Conservation (phyloP, 30 jellyfish, hydroid and myxozoan species). For the Aurelia aurita complex sp. Pacific region DNA sequence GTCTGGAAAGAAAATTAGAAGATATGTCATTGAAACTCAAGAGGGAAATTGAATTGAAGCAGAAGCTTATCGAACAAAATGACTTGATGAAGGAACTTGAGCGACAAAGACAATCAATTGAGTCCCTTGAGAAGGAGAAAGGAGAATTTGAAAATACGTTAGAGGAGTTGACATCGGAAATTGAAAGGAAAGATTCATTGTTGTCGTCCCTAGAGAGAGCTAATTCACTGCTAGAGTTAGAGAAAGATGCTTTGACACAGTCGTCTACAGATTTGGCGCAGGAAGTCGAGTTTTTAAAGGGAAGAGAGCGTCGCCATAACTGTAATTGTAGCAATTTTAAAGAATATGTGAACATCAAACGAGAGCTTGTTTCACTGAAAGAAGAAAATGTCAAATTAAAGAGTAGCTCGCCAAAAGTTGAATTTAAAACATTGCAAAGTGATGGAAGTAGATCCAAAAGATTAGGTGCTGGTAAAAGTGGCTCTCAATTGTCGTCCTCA, state of each 20-base stretch:
- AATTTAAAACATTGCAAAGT: constrained; percentile 19
- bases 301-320: constrained; percentile 19
- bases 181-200: neutral
- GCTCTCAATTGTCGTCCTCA: neutral
- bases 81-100: constrained; percentile 43
- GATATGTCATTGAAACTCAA: constrained; percentile 9
- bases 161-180: constrained; percentile 9
- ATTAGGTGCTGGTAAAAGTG: neutral
- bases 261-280: constrained; percentile 45
- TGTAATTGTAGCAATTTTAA: constrained; percentile 16
- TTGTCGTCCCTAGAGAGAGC: constrained; percentile 8
- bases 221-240: constrained; percentile 40
- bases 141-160: neutral
- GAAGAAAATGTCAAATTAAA: constrained; percentile 42
- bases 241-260: constrained; percentile 50
- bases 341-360: constrained; percentile 47
- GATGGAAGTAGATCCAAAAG: constrained; percentile 2
- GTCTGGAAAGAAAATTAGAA: constrained; percentile 20
- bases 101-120: constrained; percentile 22
- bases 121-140: constrained; percentile 24
- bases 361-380: constrained; percentile 38
- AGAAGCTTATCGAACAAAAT: constrained; percentile 50
- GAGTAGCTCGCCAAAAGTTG: constrained; percentile 28
- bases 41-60: constrained; percentile 23
- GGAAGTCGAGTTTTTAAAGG: constrained; percentile 54